Evolutionary conservation across 2,797 vertebrate genomes (phyloP).

Genomic region (Pseudochirops cupreus): DNA sequence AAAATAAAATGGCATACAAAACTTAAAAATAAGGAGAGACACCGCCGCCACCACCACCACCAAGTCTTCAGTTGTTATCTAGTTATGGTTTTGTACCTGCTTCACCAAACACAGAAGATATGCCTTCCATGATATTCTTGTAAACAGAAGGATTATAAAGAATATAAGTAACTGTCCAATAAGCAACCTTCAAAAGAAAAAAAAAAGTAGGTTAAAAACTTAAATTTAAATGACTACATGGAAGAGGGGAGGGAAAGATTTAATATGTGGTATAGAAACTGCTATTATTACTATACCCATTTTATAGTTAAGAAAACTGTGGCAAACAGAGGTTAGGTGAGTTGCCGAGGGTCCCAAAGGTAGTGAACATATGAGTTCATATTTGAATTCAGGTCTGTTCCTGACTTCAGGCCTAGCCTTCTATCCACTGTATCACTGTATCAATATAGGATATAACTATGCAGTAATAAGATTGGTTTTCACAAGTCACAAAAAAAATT

Average conservation of each 20-base stretch:
- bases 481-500: background rate
- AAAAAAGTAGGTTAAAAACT: conserved; percentile 40
- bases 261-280: background rate
- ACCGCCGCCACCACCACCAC: background rate
- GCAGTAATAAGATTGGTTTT: background rate
- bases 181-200: conserved; percentile 84
- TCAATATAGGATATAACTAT: no score
- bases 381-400: background rate
- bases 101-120: conserved; percentile 84
- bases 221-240: background rate
- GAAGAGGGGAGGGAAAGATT: background rate
- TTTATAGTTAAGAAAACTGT: background rate
- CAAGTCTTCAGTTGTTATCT: background rate
- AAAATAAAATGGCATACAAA: background rate
- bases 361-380: background rate
- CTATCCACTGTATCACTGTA: no score
- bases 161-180: conserved; percentile 89
- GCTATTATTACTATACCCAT: background rate
- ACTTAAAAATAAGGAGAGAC: background rate
- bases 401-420: background rate
- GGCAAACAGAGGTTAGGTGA: background rate
- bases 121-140: conserved; percentile 83
- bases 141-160: conserved; percentile 84
- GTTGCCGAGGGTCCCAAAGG: background rate
- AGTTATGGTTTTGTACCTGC: conserved; percentile 85